Evolutionary conservation across 2,888 invertebrate species (phyloP), one percentile per base, ranked within the genome.

Genomic region (Oscheius myriophilus): DNA sequence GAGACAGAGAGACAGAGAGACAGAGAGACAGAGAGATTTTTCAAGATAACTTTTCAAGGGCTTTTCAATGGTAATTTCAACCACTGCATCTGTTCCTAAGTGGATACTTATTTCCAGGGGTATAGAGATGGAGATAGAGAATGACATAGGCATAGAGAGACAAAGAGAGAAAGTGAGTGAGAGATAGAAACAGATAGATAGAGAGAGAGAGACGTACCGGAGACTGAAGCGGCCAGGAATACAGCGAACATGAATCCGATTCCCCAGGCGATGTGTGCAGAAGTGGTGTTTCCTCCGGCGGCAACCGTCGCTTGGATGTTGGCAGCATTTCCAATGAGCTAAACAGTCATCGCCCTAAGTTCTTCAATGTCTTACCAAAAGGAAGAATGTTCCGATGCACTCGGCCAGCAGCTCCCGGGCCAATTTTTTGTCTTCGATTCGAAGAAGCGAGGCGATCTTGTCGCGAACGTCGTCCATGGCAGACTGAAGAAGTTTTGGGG

Each of bases 181-280:
- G 33, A 33, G 33, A 33, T 3, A 33, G 33, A 33, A 9, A 33
- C 4, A 33, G 33, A 33, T 3, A 33, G 33, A 33, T 3, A 33
- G 33, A 33, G 33, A 33, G 33, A 33, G 33, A 33, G 33, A 33
- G 18, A 39, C 54, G n/a, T 11, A 80, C 80, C 84, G 18, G 84
- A 84, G 21, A 84, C 81, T 66, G 73, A 77, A 18, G 79, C 79
- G 14, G 84, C 81, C 23, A 81, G 57, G 53, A 79, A 84, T n/a
- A 84, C 82, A 43, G 80, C 84, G 49, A 84, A 85, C 73, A 84
- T 82, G 68, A 84, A 84, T 12, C 84, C 84, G 69, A 84, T 81
- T 41, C 84, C 84, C 84, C 84, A 84, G 12, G 83, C 84, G 43
- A 84, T 76, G 39, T 80, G 80, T 21, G 71, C 69, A 3, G 76